Base-by-base conservation (phyloP, 2,797 vertebrate genomes). In the Gephyroberyx darwinii region DNA sequence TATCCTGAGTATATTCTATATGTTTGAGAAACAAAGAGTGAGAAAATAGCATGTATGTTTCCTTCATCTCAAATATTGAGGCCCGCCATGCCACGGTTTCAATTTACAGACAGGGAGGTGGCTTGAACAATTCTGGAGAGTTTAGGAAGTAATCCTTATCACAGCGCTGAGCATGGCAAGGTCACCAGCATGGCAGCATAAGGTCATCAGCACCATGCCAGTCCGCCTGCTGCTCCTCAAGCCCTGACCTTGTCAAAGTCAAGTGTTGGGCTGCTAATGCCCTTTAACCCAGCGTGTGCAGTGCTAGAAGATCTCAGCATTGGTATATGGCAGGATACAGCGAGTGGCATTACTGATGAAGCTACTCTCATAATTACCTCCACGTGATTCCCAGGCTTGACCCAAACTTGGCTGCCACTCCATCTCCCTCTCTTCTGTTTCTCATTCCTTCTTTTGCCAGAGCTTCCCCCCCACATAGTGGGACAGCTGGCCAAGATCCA, bases 231-330 rank as follows among this genome's bases (percentile, higher is more conserved):
- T 90, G 91, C 79, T 90, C 77, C 83, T 80, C 61, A 69, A 75
- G 66, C 76, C 26, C 57, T 81, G 88, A 92, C 90, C 91, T 91
- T 91, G 90, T 91, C 88, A 91, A 91, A 89, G 92, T 89, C 91
- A 87, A 89, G 81, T 75, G 83, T 79, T 69, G 82, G 68, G 82
- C 50, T 55, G 75, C 82, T 85, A 78, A 89, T 84, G 73, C 85
- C 74, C 80, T 74, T 82, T 77, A 67, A 75, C 86, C 79, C 88
- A 84, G 88, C 64, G 0, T 86, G 86, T 19, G 65, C n/a, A 19
- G 41, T 0, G 8, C 67, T 48, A 16, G 47, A 50, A 69, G 69
- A 78, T 71, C 65, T 83, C 77, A 84, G 65, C 50, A 8, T 75
- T 67, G 71, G 60, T 77, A 53, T 69, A 67, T 8, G 72, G 72